Conservation (phyloP, 2,888 invertebrate genomes). For the Dasysyrphus albostriatus region DNA sequence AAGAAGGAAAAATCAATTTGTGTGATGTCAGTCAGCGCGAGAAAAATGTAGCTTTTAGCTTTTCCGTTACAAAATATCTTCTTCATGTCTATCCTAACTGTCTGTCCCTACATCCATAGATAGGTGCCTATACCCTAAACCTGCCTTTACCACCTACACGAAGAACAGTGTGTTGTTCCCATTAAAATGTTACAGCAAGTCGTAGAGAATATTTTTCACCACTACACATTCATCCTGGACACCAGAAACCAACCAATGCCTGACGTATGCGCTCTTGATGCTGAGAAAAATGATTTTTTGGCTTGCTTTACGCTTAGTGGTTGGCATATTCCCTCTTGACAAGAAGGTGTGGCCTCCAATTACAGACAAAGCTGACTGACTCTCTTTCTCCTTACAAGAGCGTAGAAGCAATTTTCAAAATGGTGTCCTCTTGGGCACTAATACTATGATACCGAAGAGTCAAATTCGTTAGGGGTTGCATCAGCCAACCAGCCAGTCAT, state of each 20-base stretch:
- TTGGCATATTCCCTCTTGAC: conserved; percentile 73
- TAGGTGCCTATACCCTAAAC: not conserved
- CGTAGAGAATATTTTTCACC: conserved; percentile 37
- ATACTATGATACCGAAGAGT: conserved; percentile 50
- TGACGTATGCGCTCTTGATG: conserved; percentile 70
- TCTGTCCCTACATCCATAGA: conserved; percentile 1
- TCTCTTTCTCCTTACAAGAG: conserved; percentile 13
- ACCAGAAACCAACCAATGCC: conserved; percentile 52
- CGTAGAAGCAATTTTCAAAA: conserved; percentile 55
- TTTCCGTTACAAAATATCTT: conserved; percentile 73
- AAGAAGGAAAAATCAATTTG: conserved; percentile 66
- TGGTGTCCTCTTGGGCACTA: conserved; percentile 58
- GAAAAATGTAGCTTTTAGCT: conserved; percentile 76
- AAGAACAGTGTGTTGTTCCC: not conserved
- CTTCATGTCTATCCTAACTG: conserved; percentile 31
- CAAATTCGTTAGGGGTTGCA: conserved; percentile 34
- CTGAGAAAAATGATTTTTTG: conserved; percentile 73
- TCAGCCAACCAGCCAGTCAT: conserved; percentile 15
- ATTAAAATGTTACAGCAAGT: conserved; percentile 2
- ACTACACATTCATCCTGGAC: conserved; percentile 58
- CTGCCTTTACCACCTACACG: not conserved
- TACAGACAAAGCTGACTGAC: conserved; percentile 22
- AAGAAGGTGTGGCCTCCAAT: conserved; percentile 69
- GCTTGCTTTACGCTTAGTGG: conserved; percentile 76
- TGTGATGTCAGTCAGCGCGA: conserved; percentile 68